Base-by-base conservation (phyloP, 2,797 vertebrate species). In the Sylvia borin region DNA sequence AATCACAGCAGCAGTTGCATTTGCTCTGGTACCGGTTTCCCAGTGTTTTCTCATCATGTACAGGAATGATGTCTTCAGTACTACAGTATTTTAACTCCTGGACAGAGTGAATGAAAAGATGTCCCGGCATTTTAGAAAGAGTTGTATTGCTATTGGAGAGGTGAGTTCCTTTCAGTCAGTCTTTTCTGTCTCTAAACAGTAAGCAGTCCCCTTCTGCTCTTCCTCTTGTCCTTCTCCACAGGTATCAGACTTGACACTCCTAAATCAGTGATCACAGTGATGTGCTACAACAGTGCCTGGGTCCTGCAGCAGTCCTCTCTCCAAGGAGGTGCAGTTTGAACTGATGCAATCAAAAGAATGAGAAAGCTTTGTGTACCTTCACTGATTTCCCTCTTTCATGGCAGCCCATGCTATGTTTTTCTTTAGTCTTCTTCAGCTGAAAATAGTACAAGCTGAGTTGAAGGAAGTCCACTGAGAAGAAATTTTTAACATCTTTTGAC, bases 1-100 rank as follows among this genome's bases (percentile, higher is more conserved):
- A 83, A 84, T 83, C 82, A 43, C 88, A 90, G 90, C 82, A 93
- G 85, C 66, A 66, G 80, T 72, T 92, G 79, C n/a, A 16, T 81
- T 88, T 88, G 47, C n/a, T 88, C 36, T 7, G 0, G 26, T 84
- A 51, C 40, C 1, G 1, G 9, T 75, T 78, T 90, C 45, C 76
- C 76, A 65, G 58, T 86, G 55, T 85, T 80, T 88, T 78, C 70
- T 84, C 61, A 55, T 54, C 34, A 13, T 18, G 50, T 43, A 29
- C 29, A 32, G 76, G 50, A 93, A 38, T 29, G 8, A 34, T 78
- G 51, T 54, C 55, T 90, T 92, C 47, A 60, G 40, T 88, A 51
- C 47, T 88, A 64, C 10, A 5, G 1, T 91, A 40, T 85, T 90
- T 91, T 92, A 74, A 68, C 31, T 77, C 47, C 34, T 27, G 24